Evolutionary conservation across 2,797 vertebrate genomes (phyloP).

Genomic region (Rhinatrema bivittatum): DNA sequence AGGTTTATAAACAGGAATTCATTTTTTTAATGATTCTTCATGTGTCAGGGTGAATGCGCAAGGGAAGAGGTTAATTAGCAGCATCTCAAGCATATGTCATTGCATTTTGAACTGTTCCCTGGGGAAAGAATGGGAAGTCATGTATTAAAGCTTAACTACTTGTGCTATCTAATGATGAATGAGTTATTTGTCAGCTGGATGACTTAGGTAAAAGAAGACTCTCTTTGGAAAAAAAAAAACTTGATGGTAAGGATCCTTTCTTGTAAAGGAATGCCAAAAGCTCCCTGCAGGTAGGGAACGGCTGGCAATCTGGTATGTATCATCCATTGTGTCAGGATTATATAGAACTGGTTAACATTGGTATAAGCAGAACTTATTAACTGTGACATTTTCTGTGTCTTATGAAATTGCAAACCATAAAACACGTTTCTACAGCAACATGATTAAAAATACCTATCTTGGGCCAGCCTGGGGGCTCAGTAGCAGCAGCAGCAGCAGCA

Average conservation of each 20-base stretch:
- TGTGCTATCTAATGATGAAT: conserved; percentile 30
- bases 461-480: too few species aligned
- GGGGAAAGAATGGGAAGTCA: conserved; percentile 22
- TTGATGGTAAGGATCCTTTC: too few species aligned
- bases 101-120: conserved; percentile 30
- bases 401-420: too few species aligned
- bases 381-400: too few species aligned
- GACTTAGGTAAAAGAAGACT: conserved; percentile 18
- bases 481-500: too few species aligned
- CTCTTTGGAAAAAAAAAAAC: background rate
- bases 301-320: too few species aligned
- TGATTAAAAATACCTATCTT: background rate
- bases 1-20: conserved; percentile 24
- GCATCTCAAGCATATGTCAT: conserved; percentile 29
- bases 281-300: too few species aligned
- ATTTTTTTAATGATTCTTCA: conserved; percentile 40
- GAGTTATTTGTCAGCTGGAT: conserved; percentile 13
- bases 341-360: too few species aligned
- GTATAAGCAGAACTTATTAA: too few species aligned
- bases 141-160: conserved; percentile 30
- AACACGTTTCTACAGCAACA: background rate
- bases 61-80: conserved; percentile 37
- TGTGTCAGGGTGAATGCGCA: conserved; percentile 32
- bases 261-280: too few species aligned
- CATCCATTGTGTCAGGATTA: too few species aligned